Base-by-base conservation (phyloP, 35 echinoderm and acorn worm species). In the Stichopus chloronotus region DNA sequence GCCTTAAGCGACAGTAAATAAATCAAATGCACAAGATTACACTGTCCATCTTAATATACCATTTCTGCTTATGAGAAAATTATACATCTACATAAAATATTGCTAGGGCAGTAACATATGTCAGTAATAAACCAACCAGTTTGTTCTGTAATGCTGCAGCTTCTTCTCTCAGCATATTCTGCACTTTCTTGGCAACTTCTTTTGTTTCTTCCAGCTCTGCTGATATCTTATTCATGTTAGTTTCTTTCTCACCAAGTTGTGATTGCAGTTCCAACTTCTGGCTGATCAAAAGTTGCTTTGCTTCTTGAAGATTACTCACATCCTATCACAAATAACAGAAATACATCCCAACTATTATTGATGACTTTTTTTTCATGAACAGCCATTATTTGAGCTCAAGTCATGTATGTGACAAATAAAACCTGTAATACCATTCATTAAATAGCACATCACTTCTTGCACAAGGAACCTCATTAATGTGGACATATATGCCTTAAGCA, bases 241-340 rank as follows among this genome's bases (percentile, higher is more conserved):
- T 95, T 57, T 99, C 97, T 57, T 95, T 88, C 72, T 95, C 95
- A 19, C 88, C 78, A 6, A 99, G 92, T 52, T 93, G 93, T 24
- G 94, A 96, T 56, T 99, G 97, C 7, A 99, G 83, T 20, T 96
- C 97, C 68, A 99, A 60, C 90, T 99, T 99, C 83, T 99, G 97
- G 12, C 91, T 99, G 52, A 99, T 99, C 22, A 99, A 80, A 21
- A 99, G 90, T 56, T 99, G 97, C 60, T 95, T 96, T 24, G 97
- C 95, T 11, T 99, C 97, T 78, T 99, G 97, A 7, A 96, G 63
- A 53, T 80, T 78, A 20, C 57, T 57, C 21, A 94, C 82, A 71
- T 99, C 97, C 97, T 99, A 57, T 17, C 43, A 19, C 6, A 5
- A 65, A 91, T 25, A 19, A 83, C 24, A 57, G 17, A 57, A 57